Conservation (phyloP, 2,888 invertebrate species). For the Polydrusus cervinus region DNA sequence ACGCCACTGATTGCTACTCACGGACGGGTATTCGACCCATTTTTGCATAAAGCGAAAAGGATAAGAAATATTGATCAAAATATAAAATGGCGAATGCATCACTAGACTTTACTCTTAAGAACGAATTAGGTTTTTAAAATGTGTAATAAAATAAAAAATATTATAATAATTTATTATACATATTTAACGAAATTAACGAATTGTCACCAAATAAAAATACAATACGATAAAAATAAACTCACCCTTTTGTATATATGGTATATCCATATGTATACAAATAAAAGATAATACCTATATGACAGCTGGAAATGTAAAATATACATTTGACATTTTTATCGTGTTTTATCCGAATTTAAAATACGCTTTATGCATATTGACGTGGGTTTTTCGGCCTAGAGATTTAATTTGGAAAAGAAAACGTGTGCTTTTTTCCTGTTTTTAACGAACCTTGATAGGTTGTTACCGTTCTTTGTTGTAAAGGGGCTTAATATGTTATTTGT, state of each 20-base stretch:
- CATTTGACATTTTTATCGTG: constrained; percentile 1
- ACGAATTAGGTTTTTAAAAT: no score
- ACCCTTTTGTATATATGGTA: background rate
- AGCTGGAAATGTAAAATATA: constrained; percentile 14
- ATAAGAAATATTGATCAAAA: no score
- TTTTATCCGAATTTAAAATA: constrained; percentile 6
- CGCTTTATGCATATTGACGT: background rate
- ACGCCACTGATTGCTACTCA: no score
- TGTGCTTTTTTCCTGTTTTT: no score
- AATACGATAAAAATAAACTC: background rate
- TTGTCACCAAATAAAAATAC: background rate
- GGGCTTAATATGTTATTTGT: background rate
- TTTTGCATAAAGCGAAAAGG: no score
- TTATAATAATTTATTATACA: no score
- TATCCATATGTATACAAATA: background rate
- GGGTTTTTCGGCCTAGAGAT: background rate
- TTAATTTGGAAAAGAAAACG: background rate
- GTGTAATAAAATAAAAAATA: no score
- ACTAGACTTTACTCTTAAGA: no score
- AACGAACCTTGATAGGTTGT: no score
- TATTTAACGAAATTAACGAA: background rate
- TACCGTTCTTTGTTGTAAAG: background rate
- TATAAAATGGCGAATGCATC: no score
- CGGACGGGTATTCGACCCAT: no score
- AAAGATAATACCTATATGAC: constrained; percentile 9